A percentile compares a stretch with the other conserved stretches of the same genome.
phyloP scores from a whole-genome alignment of 2,888 invertebrate genomes.

The Neelides folsomi region DNA sequence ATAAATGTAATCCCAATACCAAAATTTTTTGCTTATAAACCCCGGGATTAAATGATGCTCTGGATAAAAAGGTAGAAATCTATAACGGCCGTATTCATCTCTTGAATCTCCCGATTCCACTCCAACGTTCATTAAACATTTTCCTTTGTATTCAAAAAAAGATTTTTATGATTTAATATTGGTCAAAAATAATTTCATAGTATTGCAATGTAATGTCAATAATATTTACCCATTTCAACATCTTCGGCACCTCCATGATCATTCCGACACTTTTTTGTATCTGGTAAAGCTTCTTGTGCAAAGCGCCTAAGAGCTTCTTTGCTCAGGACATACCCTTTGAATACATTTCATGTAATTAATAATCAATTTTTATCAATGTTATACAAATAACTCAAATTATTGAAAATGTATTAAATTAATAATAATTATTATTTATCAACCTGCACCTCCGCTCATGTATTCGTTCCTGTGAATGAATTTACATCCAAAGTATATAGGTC shows the following conservation, averaged over 20 bases:
- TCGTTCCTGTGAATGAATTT: conserved; percentile 74
- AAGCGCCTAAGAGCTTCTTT: conserved; percentile 64
- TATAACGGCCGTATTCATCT: conserved; percentile 65
- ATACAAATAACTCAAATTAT: no score
- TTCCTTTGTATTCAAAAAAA: no score
- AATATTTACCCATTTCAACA: conserved; percentile 77
- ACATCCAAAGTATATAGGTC: conserved; percentile 80
- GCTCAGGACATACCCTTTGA: conserved; percentile 75
- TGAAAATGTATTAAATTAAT: no score
- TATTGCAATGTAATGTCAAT: no score
- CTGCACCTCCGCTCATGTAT: conserved; percentile 81
- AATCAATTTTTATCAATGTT: no score
- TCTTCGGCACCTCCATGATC: conserved; percentile 72
- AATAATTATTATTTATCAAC: conserved; percentile 24
- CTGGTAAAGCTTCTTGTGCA: conserved; percentile 57
- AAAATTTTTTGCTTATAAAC: conserved; percentile 60
- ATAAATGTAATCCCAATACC: conserved; percentile 90
- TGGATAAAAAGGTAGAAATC: conserved; percentile 90
- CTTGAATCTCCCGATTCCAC: conserved; percentile 79
- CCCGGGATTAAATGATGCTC: conserved; percentile 83
- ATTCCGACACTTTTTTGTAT: conserved; percentile 52
- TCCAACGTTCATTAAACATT: conserved; percentile 69
- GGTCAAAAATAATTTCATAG: no score
- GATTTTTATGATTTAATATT: no score
- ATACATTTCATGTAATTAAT: no score